Evolutionary conservation across 2,888 invertebrate genomes (phyloP), one percentile per base, ranked within the genome.

Genomic region (Cheilosia grossa): DNA sequence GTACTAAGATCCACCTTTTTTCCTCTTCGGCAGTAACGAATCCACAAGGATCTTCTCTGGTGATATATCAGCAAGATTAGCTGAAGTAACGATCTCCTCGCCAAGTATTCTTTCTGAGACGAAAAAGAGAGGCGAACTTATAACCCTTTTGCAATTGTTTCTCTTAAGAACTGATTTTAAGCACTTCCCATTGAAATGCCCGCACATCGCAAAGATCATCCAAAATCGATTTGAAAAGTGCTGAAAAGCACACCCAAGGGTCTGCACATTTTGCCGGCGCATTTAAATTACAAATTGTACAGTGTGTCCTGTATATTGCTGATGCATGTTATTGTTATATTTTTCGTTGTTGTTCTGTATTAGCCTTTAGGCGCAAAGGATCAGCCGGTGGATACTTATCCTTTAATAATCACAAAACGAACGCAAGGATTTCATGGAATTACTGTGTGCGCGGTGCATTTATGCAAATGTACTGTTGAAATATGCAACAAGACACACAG

Each of bases 391-490:
- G 61, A 54, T 61, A 67, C 42, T 58, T 74, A 74, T 67, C 73
- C 61, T 56, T 64, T 64, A 51, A 58, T 51, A 73, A 79, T 53
- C 53, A 61, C 67, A 61, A 67, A 67, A 33, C 40, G 19, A 75
- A 51, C n/a, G 42, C 51, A 51, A 69, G 63, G 75, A 75, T 81
- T 75, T 63, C 56, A 40, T 21, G 30, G 42, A 75, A 70, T 53
- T 64, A 56, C 15, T 30, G 30, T 30, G 49, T 66, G 47, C 49
- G 4, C 37, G 53, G 10, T 67, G 67, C 54, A 56, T 61, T 58
- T 70, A 82, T 64, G 75, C 64, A 75, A 75, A 81, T 81, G 42
- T 37, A 81, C 24, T 40, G 37, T 27, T 40, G n/a, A 51, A 51
- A 69, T 70, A 61, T 74, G 30, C 54, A 33, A 19, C 40, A 37